Evolutionary conservation across 1,140 invertebrate species (phyloP).

Genomic region (Orius laevigatus): DNA sequence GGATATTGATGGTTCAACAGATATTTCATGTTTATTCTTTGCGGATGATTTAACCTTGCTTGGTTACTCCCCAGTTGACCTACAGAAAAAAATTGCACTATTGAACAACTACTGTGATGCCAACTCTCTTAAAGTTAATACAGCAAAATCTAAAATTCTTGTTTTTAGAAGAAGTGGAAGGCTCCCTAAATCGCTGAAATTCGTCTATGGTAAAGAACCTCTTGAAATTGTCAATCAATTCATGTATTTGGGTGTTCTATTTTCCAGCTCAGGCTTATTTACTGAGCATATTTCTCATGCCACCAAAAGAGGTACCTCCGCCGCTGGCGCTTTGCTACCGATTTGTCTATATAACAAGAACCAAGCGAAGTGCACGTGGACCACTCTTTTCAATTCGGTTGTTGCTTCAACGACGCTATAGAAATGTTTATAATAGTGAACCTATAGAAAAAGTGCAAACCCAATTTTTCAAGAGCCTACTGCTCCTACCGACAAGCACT

Average conservation of each 20-base stretch:
- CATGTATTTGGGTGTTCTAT: neutral
- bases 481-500: too few species aligned
- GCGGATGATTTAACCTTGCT: slow-evolving; percentile 18
- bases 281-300: too few species aligned
- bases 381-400: too few species aligned
- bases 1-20: neutral
- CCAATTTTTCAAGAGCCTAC: too few species aligned
- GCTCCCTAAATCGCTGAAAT: neutral
- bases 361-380: too few species aligned
- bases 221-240: neutral
- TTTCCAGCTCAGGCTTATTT: neutral
- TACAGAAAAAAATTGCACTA: slow-evolving; percentile 8
- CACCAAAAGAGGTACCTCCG: too few species aligned
- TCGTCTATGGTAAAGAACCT: neutral
- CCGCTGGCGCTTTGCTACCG: too few species aligned
- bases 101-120: slow-evolving; percentile 14
- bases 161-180: slow-evolving; percentile 5
- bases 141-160: slow-evolving; percentile 17
- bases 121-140: slow-evolving; percentile 17
- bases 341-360: too few species aligned
- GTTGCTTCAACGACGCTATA: too few species aligned
- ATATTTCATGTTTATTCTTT: slow-evolving; percentile 17
- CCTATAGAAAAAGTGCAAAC: too few species aligned
- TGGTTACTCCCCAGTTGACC: slow-evolving; percentile 1
- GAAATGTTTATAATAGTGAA: too few species aligned